Base-by-base conservation (phyloP, 2,888 invertebrate genomes). In the Habrosyne pyritoides region DNA sequence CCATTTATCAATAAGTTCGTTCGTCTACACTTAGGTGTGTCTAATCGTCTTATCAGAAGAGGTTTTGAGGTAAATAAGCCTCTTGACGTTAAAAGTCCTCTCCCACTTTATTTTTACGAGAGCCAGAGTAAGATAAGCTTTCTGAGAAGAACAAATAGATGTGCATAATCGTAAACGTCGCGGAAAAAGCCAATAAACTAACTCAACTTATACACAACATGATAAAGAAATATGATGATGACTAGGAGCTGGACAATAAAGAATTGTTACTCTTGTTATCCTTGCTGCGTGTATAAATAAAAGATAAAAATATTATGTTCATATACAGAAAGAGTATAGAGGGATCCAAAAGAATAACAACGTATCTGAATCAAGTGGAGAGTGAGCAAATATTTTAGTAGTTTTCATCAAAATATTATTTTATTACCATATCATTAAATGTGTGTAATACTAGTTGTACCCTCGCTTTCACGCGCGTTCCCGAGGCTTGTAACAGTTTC, bases 31-130 rank as follows among this genome's bases (percentile, higher is more conserved):
- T 8, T n/a, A 42, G 18, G 14, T 42, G 18, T 18, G 42, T n/a
- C 18, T 42, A 42, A 42, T 42, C 42, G 42, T 42, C 42, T 42
- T 42, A 42, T 8, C 42, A 8, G 18, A 42, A 42, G 42, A 42
- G 42, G 18, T 18, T 42, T 42, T n/a, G 8, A 42, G 8, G n/a
- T 42, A 42, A 42, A 18, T 42, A 42, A 50, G 54, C 53, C 53
- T 56, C 54, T 53, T 52, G 47, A 12, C 33, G 47, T 33, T 22
- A 47, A 54, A 42, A 56, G 55, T 55, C 56, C 50, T 50, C 46
- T 42, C 12, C 30, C 52, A 50, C 28, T 54, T 53, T 55, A 18
- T 12, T 57, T 53, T 55, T 50, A 57, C 49, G 24, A 57, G 42
- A 33, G 33, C 14, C 26, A n/a, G 28, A 28, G 30, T 26, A 12